phyloP scores from a whole-genome alignment of 2,888 invertebrate species.

The Apamea monoglypha region DNA sequence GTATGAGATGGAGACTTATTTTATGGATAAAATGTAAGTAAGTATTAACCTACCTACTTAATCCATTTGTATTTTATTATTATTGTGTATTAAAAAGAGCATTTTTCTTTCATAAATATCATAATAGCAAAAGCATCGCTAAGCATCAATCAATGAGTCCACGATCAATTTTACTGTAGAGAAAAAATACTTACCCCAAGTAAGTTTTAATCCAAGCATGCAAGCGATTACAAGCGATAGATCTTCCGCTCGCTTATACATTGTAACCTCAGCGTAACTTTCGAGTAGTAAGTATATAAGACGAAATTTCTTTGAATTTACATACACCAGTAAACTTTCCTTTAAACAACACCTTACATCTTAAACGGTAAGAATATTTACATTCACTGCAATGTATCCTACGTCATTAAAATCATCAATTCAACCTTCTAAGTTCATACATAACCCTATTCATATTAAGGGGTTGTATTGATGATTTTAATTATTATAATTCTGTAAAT shows the following conservation, averaged over 20 bases:
- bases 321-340: conserved; percentile 65
- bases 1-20: neutral
- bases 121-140: neutral
- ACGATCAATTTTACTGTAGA: too few species aligned
- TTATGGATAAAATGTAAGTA: neutral
- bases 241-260: conserved; percentile 57
- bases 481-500: neutral
- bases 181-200: neutral
- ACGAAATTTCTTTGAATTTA: conserved; percentile 66
- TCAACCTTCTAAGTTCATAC: neutral
- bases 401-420: neutral
- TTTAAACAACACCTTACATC: conserved; percentile 46
- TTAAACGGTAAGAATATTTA: conserved; percentile 60
- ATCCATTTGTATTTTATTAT: neutral
- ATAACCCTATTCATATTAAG: neutral
- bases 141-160: too few species aligned
- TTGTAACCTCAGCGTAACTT: conserved; percentile 46
- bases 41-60: neutral
- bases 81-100: neutral
- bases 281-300: conserved; percentile 69
- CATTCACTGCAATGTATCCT: neutral
- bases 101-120: neutral
- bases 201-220: neutral
- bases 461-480: too few species aligned
- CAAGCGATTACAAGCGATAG: neutral